Evolutionary conservation across 1,140 invertebrate species (phyloP), one percentile per base, ranked within the genome.

Genomic region (Wiebesia pumilae): DNA sequence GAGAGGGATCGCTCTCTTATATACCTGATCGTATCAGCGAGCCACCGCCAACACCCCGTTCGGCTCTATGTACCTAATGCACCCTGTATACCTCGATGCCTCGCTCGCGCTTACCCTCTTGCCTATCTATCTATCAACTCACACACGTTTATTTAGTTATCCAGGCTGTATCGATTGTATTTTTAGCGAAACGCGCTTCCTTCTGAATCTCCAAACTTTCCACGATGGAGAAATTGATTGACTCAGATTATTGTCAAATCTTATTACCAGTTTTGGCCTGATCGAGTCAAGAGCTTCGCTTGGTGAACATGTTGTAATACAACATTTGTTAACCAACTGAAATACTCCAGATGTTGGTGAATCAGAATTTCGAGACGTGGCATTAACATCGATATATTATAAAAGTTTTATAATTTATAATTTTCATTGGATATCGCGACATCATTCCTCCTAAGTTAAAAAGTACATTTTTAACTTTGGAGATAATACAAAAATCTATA

Each of bases 1-100:
- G 27, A 47, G 77, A 54, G 77, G 47, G 19, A 16, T 14, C 7
- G 43, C n/a, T 47, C 38, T 3, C 33, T 14, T n/a, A 4, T 65
- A 33, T 40, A 38, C 78, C 54, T 77, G 73, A 51, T 6, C 73
- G 40, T 77, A 77, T 77, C 73, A n/a, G 38, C 33, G 80, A 69
- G 62, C 38, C 80, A 47, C n/a, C 40, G 0, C 58, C 38, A 0
- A 65, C 30, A 62, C 67, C 75, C 43, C 43, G 30, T 33, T 30
- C 0, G n/a, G 54, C 12, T 65, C n/a, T 43, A 19, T 38, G 19
- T 65, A 65, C 58, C 58, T 65, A 19, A 40, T 73, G 69, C 69
- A 75, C 69, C 14, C 65, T 33, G 16, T 24, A 6, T 16, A 24
- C 12, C 69, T 24, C 67, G 30, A 9, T 16, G 4, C 30, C 30